phyloP scores from a whole-genome alignment of 2,888 invertebrate species.

The Pediacus dermestoides region DNA sequence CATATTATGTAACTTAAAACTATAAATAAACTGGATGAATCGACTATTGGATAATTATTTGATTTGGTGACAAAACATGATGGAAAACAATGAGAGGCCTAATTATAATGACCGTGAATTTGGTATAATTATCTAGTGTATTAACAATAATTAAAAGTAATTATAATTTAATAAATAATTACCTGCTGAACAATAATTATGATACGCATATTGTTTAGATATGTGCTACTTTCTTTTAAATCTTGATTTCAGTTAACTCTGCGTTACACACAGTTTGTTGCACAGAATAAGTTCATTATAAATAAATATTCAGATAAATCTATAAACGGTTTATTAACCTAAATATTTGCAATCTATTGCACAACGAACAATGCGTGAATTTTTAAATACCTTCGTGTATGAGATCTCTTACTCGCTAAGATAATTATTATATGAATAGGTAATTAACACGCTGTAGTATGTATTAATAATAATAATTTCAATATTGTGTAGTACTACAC shows the following conservation, averaged over 20 bases:
- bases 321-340: constrained; percentile 20
- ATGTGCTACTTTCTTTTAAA: constrained; percentile 5
- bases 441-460: too few species aligned
- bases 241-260: not conserved
- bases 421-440: too few species aligned
- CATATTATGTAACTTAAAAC: too few species aligned
- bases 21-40: too few species aligned
- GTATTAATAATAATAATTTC: too few species aligned
- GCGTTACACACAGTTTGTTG: not conserved
- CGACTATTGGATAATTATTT: too few species aligned
- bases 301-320: constrained; percentile 19
- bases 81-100: constrained; percentile 1
- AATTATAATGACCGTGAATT: constrained; percentile 1
- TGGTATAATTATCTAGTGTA: constrained; percentile 1
- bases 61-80: too few species aligned
- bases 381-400: too few species aligned
- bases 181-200: too few species aligned
- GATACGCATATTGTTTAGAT: constrained; percentile 4
- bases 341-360: constrained; percentile 16
- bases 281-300: constrained; percentile 7
- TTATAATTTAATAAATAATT: not conserved
- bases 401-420: too few species aligned
- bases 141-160: not conserved
- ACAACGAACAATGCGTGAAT: constrained; percentile 14
- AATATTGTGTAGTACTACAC: too few species aligned